A percentile compares a stretch with the other conserved stretches of the same genome.
Conservation (phyloP, 2,113 vertebrate genomes). For the Carassius gibelio region DNA sequence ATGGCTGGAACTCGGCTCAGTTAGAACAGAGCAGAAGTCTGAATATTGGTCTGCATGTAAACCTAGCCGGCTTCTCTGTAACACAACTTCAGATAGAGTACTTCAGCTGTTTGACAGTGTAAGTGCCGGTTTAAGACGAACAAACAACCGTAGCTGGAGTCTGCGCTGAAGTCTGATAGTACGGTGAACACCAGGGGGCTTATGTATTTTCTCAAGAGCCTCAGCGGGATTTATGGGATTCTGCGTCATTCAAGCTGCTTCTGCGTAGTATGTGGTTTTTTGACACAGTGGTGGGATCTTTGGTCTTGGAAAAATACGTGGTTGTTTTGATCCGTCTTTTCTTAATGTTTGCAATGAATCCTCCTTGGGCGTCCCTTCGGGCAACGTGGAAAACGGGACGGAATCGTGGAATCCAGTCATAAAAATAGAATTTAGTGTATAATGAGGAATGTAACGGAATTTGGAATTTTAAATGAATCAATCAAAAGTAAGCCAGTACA, state of each 20-base stretch:
- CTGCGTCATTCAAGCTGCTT: not conserved
- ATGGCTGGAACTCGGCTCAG: not conserved
- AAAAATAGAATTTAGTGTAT: not conserved
- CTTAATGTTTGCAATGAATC: not conserved
- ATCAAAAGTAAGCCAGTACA: too few species aligned
- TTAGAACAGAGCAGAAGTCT: not conserved
- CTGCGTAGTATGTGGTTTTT: not conserved
- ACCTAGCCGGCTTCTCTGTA: conserved; percentile 51
- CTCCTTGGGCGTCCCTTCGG: not conserved
- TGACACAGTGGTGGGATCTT: not conserved
- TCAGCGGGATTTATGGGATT: conserved; percentile 34
- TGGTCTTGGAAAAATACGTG: not conserved
- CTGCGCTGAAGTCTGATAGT: conserved; percentile 24
- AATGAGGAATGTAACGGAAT: too few species aligned
- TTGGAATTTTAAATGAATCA: too few species aligned
- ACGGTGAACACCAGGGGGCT: conserved; percentile 30
- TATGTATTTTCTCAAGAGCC: conserved; percentile 40
- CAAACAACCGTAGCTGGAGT: conserved; percentile 47
- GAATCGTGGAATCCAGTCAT: not conserved
- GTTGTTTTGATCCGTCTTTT: conserved; percentile 1
- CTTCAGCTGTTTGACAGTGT: conserved; percentile 58
- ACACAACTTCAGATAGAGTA: conserved; percentile 64
- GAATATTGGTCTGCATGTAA: conserved; percentile 1
- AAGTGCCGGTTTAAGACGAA: conserved; percentile 60
- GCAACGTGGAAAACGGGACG: not conserved